Evolutionary conservation across 2,797 vertebrate species (phyloP), one percentile per base, ranked within the genome.

Genomic region (Sebastes dallii): DNA sequence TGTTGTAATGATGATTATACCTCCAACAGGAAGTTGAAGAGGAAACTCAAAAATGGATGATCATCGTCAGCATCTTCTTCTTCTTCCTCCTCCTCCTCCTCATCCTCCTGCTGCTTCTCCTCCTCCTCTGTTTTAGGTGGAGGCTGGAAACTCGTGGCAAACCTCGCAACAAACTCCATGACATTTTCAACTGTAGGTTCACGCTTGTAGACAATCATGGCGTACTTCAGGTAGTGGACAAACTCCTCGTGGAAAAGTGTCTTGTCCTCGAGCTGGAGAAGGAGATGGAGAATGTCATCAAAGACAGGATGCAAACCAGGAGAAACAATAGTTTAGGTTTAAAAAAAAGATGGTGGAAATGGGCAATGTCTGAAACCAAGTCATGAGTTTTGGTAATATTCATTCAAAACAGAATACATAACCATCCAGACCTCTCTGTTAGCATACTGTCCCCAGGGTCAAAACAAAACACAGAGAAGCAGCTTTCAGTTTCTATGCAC

Each of bases 1-100:
- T 27, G 0, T 5, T 61, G 22, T 29, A 66, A 55, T 34, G 46
- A 55, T 70, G 8, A 59, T 62, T 8, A 27, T 97, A 99, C 98
- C 97, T 98, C 91, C 84, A 99, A 94, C 6, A 99, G 93, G 88
- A 99, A 99, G 86, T 95, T 96, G 88, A 99, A 97, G 80, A 99
- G 91, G 66, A 95, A 97, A 90, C 95, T 97, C 86, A 99, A 88
- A 92, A 99, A 95, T 2, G 94, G 96, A 85, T 95, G 95, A 69
- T 98, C 92, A 0, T 95, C 94, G 1, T 89, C 93, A 0, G 34
- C 72, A 0, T 91, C 89, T 0, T 92, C 92, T 0, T 92, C 92
- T 0, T 91, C 93, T 0, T 92, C 92, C 0, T 92, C 88, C 0
- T 92, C 90, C 0, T 91, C 91, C 0, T 90, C 83, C 3, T 95